Evolutionary conservation across 2,888 invertebrate genomes (phyloP), one percentile per base, ranked within the genome.

Genomic region (Helobdella robusta): DNA sequence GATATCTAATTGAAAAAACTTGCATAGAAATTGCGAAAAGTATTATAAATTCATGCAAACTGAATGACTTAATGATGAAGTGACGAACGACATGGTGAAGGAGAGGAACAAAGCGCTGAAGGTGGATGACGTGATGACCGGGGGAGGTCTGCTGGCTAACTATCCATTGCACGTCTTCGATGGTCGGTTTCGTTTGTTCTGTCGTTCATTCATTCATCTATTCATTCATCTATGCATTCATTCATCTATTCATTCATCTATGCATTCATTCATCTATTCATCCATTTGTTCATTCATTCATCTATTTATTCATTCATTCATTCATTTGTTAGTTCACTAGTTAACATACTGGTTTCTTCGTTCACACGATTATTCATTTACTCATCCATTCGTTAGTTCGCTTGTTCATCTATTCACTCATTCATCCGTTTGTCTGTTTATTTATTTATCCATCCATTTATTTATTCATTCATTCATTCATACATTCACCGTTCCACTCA

Each of bases 161-260:
- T 76, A 74, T 65, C 76, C 76, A 0, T 71, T 76, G n/a, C 73
- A 75, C 67, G 72, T 73, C 61, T 76, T 71, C 68, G 76, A 76
- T 66, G 76, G 76, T 76, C 70, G 70, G 73, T 65, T 40, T 48
- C n/a, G n/a, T n/a, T n/a, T n/a, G n/a, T 28, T 8, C 32, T 15
- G 11, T 58, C 20, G 20, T 15, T 52, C 20, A 52, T 15, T 20
- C 11, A 52, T 15, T 52, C 18, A 23, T 15, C 52, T 23, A 52
- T 11, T 52, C 20, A 52, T 8, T 52, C 23, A 52, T 15, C n/a
- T n/a, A 40, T 15, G 11, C 44, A 40, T 15, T 40, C 44, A 40
- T 15, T 40, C 44, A n/a, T n/a, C n/a, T n/a, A n/a, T n/a, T n/a
- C 11, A n/a, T n/a, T n/a, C n/a, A n/a, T n/a, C n/a, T n/a, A n/a